phyloP scores from a whole-genome alignment of 2,113 vertebrate genomes.

The Callospermophilus lateralis region DNA sequence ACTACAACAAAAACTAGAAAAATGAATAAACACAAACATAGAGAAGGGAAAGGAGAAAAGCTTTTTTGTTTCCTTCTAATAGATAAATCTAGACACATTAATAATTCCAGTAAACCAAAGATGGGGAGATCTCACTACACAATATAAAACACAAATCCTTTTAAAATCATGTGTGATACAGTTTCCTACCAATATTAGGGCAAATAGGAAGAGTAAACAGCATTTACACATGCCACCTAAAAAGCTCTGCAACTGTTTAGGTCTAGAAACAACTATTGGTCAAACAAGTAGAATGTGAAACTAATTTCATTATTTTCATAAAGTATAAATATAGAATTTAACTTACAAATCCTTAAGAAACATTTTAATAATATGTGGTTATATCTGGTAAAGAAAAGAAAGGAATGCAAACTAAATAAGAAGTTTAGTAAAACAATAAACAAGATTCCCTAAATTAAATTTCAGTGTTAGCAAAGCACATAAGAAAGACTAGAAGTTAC shows the following conservation, averaged over 20 bases:
- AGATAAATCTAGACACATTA: not conserved
- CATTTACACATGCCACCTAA: not conserved
- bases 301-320: slow-evolving; percentile 40
- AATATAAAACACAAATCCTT: not conserved
- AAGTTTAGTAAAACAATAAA: not conserved
- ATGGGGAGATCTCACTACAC: not conserved
- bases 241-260: not conserved
- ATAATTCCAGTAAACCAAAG: not conserved
- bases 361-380: not conserved
- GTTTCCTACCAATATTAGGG: not conserved
- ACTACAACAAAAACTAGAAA: not conserved
- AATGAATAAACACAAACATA: not conserved
- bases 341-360: slow-evolving; percentile 10
- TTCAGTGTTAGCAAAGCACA: not conserved
- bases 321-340: not conserved
- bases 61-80: not conserved
- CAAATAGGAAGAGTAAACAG: not conserved
- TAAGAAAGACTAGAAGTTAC: not conserved
- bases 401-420: not conserved
- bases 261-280: not conserved
- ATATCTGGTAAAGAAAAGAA: not conserved
- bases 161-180: not conserved
- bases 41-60: not conserved
- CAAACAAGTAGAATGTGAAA: not conserved
- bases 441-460: not conserved